phyloP scores from a whole-genome alignment of 2,888 invertebrate genomes.

The Crocallis elinguaria region DNA sequence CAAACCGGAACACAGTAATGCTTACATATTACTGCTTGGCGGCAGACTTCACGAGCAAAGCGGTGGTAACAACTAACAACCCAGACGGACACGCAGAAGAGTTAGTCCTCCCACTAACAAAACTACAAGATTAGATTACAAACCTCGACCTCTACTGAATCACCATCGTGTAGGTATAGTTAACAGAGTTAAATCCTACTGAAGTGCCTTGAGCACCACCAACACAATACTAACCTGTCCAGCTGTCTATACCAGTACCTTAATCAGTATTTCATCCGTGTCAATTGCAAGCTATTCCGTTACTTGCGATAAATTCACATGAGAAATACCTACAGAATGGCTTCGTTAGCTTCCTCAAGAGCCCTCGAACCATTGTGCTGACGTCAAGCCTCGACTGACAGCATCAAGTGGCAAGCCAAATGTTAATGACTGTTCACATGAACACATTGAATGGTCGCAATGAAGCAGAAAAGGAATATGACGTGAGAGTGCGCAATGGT shows the following conservation, averaged over 20 bases:
- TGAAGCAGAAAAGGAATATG: slow-evolving; percentile 44
- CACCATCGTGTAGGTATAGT: too few species aligned
- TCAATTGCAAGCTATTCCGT: slow-evolving; percentile 31
- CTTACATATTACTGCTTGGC: too few species aligned
- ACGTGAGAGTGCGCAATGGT: slow-evolving; percentile 37
- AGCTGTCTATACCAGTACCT: slow-evolving; percentile 1
- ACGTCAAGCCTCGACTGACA: slow-evolving; percentile 66
- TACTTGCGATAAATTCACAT: slow-evolving; percentile 67
- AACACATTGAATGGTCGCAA: slow-evolving; percentile 44
- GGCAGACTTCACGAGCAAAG: too few species aligned
- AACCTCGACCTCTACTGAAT: not conserved
- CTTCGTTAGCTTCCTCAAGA: slow-evolving; percentile 80
- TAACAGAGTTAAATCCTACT: slow-evolving; percentile 25
- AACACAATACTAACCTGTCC: slow-evolving; percentile 16
- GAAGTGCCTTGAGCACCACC: slow-evolving; percentile 27
- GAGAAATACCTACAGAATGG: slow-evolving; percentile 79
- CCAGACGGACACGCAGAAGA: too few species aligned
- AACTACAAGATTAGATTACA: too few species aligned
- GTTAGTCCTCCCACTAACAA: too few species aligned
- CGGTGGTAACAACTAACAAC: too few species aligned
- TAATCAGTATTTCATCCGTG: slow-evolving; percentile 29
- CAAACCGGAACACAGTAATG: too few species aligned
- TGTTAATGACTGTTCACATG: slow-evolving; percentile 41
- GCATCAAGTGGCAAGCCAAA: slow-evolving; percentile 48
- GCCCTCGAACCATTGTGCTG: slow-evolving; percentile 71